These are phyloP conservation scores for Thelaira solivaga DNA, from an alignment of 2,888 invertebrate species.

Conservation along the genomic window DNA sequence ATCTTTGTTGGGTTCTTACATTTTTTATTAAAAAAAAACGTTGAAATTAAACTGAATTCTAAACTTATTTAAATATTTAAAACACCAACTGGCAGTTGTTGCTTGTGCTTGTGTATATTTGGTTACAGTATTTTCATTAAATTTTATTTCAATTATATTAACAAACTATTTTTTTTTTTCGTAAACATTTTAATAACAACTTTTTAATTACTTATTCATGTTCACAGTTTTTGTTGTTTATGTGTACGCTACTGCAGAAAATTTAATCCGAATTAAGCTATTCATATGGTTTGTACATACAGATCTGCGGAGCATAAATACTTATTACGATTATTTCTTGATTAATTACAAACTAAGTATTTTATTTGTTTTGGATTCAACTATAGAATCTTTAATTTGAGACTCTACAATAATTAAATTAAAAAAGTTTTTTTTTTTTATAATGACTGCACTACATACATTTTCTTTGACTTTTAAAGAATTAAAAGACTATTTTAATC, in stretches of 20 bases:
- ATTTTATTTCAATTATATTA: constrained; percentile 64
- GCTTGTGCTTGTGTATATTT: neutral
- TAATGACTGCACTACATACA: no score
- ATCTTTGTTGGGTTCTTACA: constrained; percentile 5
- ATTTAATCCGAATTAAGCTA: neutral
- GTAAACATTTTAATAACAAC: constrained; percentile 64
- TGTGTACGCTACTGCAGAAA: neutral
- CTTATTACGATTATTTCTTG: no score
- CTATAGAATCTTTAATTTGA: no score
- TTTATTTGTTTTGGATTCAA: no score
- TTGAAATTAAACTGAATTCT: constrained; percentile 47
- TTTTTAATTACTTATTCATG: constrained; percentile 66
- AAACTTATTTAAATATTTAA: constrained; percentile 22
- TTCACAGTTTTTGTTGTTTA: constrained; percentile 46
- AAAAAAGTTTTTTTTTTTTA: no score
- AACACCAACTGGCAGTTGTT: constrained; percentile 18
- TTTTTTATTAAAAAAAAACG: constrained; percentile 40
- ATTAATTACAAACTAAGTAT: no score
- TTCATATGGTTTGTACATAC: neutral
- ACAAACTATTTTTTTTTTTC: constrained; percentile 46
- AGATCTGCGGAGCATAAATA: no score
- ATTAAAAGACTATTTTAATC: no score
- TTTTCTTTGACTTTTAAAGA: no score
- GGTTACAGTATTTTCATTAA: constrained; percentile 35
- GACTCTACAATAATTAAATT: no score